Percentiles rank a stretch among this genome's conserved stretches.
phyloP scores from a whole-genome alignment of 2,113 vertebrate genomes.

The Athene noctua region DNA sequence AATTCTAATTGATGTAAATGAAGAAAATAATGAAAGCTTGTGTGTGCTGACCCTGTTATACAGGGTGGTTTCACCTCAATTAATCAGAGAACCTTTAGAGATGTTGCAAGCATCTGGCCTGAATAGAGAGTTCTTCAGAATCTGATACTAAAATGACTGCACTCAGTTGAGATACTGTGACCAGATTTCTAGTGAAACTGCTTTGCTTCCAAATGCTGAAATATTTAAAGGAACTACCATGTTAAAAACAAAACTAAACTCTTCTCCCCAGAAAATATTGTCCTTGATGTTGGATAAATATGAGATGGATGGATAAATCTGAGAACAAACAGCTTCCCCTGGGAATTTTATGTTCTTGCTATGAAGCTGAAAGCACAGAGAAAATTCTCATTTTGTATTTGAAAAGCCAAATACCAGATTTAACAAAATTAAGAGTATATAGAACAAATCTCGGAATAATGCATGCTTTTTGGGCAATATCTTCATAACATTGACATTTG shows the following conservation, averaged over 20 bases:
- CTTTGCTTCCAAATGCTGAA: neutral
- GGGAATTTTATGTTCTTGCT: neutral
- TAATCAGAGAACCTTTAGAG: slow-evolving; percentile 89
- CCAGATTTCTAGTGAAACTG: neutral
- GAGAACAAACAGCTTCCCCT: neutral
- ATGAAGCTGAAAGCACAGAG: neutral
- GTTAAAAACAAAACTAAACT: neutral
- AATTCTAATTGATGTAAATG: slow-evolving; percentile 93
- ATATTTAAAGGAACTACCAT: neutral
- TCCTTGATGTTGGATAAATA: neutral
- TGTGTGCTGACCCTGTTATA: slow-evolving; percentile 88
- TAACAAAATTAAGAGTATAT: neutral
- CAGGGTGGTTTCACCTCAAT: slow-evolving; percentile 87
- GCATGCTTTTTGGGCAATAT: neutral
- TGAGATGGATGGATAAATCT: neutral
- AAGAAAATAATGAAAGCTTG: slow-evolving; percentile 85
- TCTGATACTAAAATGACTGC: slow-evolving; percentile 65
- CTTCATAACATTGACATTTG: neutral
- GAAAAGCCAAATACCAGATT: neutral
- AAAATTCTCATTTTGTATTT: neutral
- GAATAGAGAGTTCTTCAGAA: slow-evolving; percentile 70
- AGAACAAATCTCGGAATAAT: neutral
- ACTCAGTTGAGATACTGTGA: neutral
- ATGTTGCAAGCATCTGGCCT: slow-evolving; percentile 84
- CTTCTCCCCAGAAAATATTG: neutral